Conservation (phyloP, 2,797 vertebrate genomes). For the Nasua narica region DNA sequence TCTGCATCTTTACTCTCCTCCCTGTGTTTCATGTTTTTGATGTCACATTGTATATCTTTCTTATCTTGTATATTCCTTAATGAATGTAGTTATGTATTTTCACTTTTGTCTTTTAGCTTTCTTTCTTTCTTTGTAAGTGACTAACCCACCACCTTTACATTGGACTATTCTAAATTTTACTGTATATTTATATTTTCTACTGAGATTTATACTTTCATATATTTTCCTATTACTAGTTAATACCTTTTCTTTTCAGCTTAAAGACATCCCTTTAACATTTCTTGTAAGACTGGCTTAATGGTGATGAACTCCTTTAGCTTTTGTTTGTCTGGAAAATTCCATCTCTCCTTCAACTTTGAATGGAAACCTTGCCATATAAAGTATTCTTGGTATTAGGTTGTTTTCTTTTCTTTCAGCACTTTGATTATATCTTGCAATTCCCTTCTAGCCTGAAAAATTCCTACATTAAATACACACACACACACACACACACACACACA, state of each 20-base stretch:
- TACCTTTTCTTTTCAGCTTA: neutral
- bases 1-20: neutral
- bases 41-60: neutral
- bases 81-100: neutral
- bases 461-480: neutral
- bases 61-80: neutral
- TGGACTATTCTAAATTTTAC: neutral
- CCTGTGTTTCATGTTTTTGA: neutral
- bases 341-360: neutral
- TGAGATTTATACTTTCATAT: neutral
- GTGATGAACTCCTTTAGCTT: neutral
- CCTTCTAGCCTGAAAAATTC: neutral
- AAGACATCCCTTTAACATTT: neutral
- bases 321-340: neutral
- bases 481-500: too few species aligned
- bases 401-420: neutral
- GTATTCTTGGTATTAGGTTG: neutral
- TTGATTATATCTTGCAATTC: neutral
- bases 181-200: neutral
- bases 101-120: neutral
- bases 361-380: neutral
- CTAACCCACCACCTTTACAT: neutral
- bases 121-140: neutral
- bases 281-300: neutral
- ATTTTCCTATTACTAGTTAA: neutral